Evolutionary conservation across 2,888 invertebrate species (phyloP).

Genomic region (Baccha elongata): DNA sequence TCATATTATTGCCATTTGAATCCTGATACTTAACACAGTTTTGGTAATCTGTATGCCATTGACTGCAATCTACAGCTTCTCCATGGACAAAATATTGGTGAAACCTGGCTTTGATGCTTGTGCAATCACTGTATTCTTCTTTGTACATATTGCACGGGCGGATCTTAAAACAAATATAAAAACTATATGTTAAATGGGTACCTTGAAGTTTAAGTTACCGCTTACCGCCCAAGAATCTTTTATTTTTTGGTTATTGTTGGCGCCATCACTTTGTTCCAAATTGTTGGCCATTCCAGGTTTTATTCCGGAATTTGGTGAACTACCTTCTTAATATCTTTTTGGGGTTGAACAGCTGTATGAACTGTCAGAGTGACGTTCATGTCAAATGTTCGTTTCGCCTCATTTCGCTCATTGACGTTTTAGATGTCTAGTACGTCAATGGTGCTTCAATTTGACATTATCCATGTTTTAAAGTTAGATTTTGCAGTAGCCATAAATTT

Average conservation of each 20-base stretch:
- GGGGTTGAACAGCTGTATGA: too few species aligned
- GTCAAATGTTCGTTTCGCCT: too few species aligned
- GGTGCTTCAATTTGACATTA: too few species aligned
- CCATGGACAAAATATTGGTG: conserved; percentile 94
- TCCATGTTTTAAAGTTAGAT: too few species aligned
- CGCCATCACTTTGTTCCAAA: not conserved
- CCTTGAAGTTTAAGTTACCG: conserved; percentile 15
- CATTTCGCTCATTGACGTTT: too few species aligned
- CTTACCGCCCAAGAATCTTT: conserved; percentile 79
- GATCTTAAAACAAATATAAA: conserved; percentile 85
- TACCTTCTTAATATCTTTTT: too few species aligned
- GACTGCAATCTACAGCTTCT: conserved; percentile 87
- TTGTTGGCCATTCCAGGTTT: not conserved
- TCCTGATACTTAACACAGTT: conserved; percentile 89
- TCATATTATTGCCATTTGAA: conserved; percentile 83
- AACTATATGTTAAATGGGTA: too few species aligned
- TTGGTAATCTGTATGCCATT: conserved; percentile 90
- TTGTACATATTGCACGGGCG: conserved; percentile 90
- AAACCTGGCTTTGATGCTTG: conserved; percentile 88
- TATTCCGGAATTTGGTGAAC: too few species aligned
- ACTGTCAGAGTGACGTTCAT: too few species aligned
- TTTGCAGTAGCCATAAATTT: too few species aligned
- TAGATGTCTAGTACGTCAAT: too few species aligned
- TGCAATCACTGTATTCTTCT: conserved; percentile 92
- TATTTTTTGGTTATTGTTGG: conserved; percentile 44